phyloP scores from a whole-genome alignment of 2,113 vertebrate species.

The Euleptes europaea region DNA sequence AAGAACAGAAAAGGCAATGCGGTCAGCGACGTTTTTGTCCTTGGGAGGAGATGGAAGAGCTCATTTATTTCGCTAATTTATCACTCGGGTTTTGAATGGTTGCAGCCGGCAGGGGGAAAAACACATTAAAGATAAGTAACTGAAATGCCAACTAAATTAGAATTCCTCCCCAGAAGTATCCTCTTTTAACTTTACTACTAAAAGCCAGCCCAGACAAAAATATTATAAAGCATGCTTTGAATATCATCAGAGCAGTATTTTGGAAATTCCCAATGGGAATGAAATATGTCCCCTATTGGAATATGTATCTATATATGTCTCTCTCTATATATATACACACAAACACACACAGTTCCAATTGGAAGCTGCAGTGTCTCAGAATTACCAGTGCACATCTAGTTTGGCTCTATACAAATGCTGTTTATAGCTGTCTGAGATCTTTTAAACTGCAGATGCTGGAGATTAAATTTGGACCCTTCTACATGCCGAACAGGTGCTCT shows the following conservation, averaged over 20 bases:
- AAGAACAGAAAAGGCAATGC: background rate
- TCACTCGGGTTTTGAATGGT: background rate
- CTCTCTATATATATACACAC: too few relatives aligned
- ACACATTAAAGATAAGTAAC: background rate
- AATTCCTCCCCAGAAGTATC: background rate
- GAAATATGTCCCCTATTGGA: too few relatives aligned
- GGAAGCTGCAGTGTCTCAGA: too few relatives aligned
- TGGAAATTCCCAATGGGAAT: background rate
- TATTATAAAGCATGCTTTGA: background rate
- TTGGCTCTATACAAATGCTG: too few relatives aligned
- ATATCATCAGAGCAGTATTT: background rate
- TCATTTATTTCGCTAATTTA: background rate
- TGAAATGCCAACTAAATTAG: background rate
- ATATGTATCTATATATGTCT: too few relatives aligned
- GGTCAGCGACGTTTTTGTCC: background rate
- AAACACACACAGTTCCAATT: too few relatives aligned
- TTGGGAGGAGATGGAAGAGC: background rate
- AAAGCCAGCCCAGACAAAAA: background rate
- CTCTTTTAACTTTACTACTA: background rate
- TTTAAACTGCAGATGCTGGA: too few relatives aligned
- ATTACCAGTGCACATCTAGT: too few relatives aligned
- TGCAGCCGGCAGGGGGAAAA: too few relatives aligned
- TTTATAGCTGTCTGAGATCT: too few relatives aligned
- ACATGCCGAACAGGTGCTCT: too few relatives aligned
- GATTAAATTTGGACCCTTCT: too few relatives aligned